Base-by-base conservation (phyloP, 2,113 vertebrate species). In the Trochalopteron elliotii region DNA sequence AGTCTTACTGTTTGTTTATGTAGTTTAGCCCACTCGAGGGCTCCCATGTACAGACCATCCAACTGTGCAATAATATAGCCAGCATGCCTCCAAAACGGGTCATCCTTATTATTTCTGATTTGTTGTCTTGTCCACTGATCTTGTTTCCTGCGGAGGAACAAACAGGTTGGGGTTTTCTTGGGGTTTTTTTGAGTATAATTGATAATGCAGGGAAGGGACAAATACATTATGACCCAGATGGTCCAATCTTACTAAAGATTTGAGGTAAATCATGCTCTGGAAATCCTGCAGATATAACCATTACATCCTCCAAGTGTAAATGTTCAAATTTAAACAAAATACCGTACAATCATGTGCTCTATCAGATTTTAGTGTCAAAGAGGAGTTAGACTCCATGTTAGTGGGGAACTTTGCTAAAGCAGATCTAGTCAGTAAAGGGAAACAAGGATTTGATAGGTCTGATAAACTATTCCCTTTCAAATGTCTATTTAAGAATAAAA, bases 41-140 rank as follows among this genome's bases (percentile, higher is more conserved):
- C 98, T 87, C 99, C 99, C 27, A 98, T 97, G 52, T 99, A 98
- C 21, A 99, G 97, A 23, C 99, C 99, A 79, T 99, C 98, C 96
- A 99, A 37, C 96, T 99, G 99, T 37, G 98, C 97, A 76, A 98
- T n/a, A 42, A 99, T 82, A 87, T 99, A 99, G 83, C 99, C 98
- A 1, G 90, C 68, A 64, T 99, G 99, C 87, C 94, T 98, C 99
- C 99, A 99, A 93, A 99, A 98, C 8, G 99, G 98, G 78, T 99
- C 98, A 5, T 97, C 57, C 80, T 97, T 96, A 85, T 98, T 97
- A 61, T 96, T 72, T 94, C 97, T 98, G 71, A 99, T 98, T 88
- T 99, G 98, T 71, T 98, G 55, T 87, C 98, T 98, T 84, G 98
- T 97, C 99, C 99, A 99, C 0, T 96, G 44, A 71, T 99, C 98